Percentiles rank a stretch among this genome's conserved stretches.
These are phyloP conservation scores for Peromyscus melanophrys DNA, from an alignment of 2,797 vertebrate species.

Conservation along the genomic window DNA sequence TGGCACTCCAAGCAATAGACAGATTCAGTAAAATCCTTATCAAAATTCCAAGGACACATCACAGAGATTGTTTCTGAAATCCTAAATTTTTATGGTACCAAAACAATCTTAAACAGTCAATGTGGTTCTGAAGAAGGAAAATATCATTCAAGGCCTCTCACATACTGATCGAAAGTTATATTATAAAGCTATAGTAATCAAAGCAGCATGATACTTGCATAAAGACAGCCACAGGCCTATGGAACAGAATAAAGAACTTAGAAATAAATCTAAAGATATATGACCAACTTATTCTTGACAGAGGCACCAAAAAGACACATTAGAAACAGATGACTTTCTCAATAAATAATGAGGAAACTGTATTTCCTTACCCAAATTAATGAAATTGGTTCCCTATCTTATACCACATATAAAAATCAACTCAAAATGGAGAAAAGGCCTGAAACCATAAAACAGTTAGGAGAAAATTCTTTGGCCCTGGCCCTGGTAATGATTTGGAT, in stretches of 20 bases:
- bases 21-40: background rate
- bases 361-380: background rate
- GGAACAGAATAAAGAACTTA: background rate
- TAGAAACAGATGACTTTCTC: background rate
- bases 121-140: background rate
- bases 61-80: background rate
- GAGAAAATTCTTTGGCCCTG: background rate
- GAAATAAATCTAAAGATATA: background rate
- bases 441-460: background rate
- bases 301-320: background rate
- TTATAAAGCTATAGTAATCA: background rate
- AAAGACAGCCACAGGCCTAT: background rate
- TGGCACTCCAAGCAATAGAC: background rate
- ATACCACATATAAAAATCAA: background rate
- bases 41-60: background rate
- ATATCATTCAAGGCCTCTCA: background rate
- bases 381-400: background rate
- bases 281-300: background rate
- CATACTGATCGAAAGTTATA: conserved; percentile 1
- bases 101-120: background rate
- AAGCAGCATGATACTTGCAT: background rate
- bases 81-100: background rate
- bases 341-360: background rate
- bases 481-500: background rate
- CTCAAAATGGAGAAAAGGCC: background rate